Evolutionary conservation across 2,888 invertebrate species (phyloP), one percentile per base, ranked within the genome.

Genomic region (Matsumyia berberina): DNA sequence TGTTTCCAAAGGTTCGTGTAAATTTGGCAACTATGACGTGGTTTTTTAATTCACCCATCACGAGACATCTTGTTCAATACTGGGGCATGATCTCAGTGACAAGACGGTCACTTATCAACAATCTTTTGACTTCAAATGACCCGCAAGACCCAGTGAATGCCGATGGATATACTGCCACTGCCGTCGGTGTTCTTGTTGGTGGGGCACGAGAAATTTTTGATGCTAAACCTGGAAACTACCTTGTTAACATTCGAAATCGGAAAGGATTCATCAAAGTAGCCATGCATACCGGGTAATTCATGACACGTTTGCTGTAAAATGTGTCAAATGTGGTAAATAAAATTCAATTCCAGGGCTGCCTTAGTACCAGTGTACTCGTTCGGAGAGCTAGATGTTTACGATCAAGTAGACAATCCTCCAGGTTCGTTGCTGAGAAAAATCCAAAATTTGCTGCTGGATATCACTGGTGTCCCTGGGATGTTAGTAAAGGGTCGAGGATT

Each of bases 291-390:
- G 96, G 96, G 96, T 96, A 89, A 92, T 93, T 31, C 29, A 11
- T 11, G n/a, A 12, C 24, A 3, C 9, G 2, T 5, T n/a, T 11
- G 2, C 0, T 9, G 17, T 24, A 46, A 19, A n/a, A 35, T 55
- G 2, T 11, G 31, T 42, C 11, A 33, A 37, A 4, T 0, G n/a
- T n/a, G n/a, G n/a, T n/a, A n/a, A n/a, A n/a, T n/a, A n/a, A 12
- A 46, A 35, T 51, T 51, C 11, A 1, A 9, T 31, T 55, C 58
- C 90, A 97, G 98, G 9, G 93, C 96, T 0, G 93, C 96, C 0
- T 91, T 98, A 74, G 97, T 98, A 0, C 98, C 98, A 0, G 96
- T 97, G 0, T 95, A 97, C 89, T 96, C 96, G 0, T 98, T 98
- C 91, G 98, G 98, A 0, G 98, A 98, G 92, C 96, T 96, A 0